A percentile compares a stretch with the other conserved stretches of the same genome.
Evolutionary conservation across 2,113 vertebrate genomes (phyloP).

Genomic region (Ammodytes dubius): DNA sequence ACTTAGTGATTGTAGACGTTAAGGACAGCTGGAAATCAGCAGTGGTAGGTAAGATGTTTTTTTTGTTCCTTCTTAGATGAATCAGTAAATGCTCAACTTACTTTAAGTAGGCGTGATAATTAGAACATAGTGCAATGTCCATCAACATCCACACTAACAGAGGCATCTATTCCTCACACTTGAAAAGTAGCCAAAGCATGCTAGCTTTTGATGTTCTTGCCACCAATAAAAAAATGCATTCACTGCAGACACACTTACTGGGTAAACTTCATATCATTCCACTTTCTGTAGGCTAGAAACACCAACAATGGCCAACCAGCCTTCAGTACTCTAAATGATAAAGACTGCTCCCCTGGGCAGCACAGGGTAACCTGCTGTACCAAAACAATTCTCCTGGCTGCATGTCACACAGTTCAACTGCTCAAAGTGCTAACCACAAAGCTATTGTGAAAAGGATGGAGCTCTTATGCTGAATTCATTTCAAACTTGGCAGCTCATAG

Average conservation of each 20-base stretch:
- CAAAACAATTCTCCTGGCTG: slow-evolving; percentile 46
- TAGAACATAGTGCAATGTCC: background rate
- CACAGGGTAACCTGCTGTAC: slow-evolving; percentile 40
- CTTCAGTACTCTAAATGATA: slow-evolving; percentile 48
- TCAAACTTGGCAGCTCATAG: slow-evolving; percentile 24
- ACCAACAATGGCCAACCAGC: slow-evolving; percentile 15
- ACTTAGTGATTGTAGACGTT: background rate
- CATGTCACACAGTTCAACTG: slow-evolving; percentile 56
- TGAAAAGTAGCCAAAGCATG: background rate
- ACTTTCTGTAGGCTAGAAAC: slow-evolving; percentile 37
- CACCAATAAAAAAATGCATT: slow-evolving; percentile 35
- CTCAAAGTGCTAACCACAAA: slow-evolving; percentile 44
- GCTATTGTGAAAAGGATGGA: slow-evolving; percentile 23
- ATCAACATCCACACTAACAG: background rate
- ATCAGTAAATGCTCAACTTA: background rate
- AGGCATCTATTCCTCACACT: background rate
- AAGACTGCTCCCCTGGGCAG: slow-evolving; percentile 43
- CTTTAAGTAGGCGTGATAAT: background rate
- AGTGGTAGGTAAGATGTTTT: background rate
- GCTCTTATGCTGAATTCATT: slow-evolving; percentile 23
- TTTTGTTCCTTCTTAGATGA: too few species aligned
- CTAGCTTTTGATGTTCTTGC: background rate
- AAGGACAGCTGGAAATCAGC: background rate
- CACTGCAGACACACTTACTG: slow-evolving; percentile 2
- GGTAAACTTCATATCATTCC: slow-evolving; percentile 23